Conservation (phyloP, 2,113 vertebrate genomes). For the Eupsittula cactorum region DNA sequence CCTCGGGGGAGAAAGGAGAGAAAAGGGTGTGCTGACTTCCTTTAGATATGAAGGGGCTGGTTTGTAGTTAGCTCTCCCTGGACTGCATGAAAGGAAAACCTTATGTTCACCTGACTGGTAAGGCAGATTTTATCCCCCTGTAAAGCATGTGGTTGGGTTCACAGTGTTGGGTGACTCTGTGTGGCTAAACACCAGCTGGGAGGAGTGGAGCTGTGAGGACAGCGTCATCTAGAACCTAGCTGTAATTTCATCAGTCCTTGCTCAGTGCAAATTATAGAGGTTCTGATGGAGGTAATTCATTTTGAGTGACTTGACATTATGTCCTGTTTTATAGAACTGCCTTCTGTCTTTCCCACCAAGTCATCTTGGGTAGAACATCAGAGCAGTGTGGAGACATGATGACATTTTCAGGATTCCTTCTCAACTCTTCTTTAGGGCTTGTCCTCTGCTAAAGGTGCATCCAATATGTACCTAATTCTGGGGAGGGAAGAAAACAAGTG, state of each 20-base stretch:
- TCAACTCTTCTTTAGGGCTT: not conserved
- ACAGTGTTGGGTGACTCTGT: not conserved
- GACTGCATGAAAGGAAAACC: not conserved
- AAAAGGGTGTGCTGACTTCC: not conserved
- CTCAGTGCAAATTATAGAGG: not conserved
- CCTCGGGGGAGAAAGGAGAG: not conserved
- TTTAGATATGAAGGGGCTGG: not conserved
- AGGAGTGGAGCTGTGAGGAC: not conserved
- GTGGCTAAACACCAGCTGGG: not conserved
- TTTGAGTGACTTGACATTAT: not conserved
- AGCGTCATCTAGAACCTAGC: not conserved
- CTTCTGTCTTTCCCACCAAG: not conserved
- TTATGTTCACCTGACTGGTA: not conserved
- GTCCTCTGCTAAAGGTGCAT: not conserved
- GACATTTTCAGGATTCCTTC: not conserved
- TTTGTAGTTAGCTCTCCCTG: not conserved
- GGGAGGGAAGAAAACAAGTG: not conserved
- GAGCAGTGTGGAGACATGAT: not conserved
- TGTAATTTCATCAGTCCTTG: not conserved
- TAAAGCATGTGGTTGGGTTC: not conserved
- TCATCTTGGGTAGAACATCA: not conserved
- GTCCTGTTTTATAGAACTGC: not conserved
- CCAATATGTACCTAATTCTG: not conserved
- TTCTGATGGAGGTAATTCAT: not conserved
- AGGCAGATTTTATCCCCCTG: not conserved